Conservation (phyloP, 2,888 invertebrate genomes). For the Phyllotreta striolata region DNA sequence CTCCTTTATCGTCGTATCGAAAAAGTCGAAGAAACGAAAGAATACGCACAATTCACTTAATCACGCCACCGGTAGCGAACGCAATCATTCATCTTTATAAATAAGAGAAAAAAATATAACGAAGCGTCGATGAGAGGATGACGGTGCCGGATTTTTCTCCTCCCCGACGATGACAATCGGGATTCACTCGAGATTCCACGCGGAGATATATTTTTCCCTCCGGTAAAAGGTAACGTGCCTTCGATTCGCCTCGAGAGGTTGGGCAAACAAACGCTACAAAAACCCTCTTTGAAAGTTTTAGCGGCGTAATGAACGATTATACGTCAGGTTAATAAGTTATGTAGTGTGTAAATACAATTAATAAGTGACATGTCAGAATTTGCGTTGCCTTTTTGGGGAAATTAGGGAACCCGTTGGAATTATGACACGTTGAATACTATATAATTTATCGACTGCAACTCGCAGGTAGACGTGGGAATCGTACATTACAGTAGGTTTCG, state of each 20-base stretch:
- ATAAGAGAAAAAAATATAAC: background rate
- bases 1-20: slow-evolving; percentile 37
- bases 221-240: no score
- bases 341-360: no score
- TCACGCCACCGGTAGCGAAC: slow-evolving; percentile 44
- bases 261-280: no score
- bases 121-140: slow-evolving; percentile 45
- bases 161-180: slow-evolving; percentile 43
- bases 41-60: slow-evolving; percentile 41
- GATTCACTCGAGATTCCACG: slow-evolving; percentile 38
- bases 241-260: no score
- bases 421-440: no score
- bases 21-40: slow-evolving; percentile 35
- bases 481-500: no score
- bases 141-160: slow-evolving; percentile 42
- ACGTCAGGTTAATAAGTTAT: no score
- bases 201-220: background rate
- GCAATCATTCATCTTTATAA: slow-evolving; percentile 44
- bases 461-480: slow-evolving; percentile 49
- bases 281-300: no score
- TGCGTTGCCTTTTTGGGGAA: no score
- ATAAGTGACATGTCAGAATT: no score
- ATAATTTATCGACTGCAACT: background rate
- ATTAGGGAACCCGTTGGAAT: no score
- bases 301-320: no score